A percentile compares a stretch with the other conserved stretches of the same genome.
Evolutionary conservation across 2,113 vertebrate genomes (phyloP).

Genomic region (Ia io): DNA sequence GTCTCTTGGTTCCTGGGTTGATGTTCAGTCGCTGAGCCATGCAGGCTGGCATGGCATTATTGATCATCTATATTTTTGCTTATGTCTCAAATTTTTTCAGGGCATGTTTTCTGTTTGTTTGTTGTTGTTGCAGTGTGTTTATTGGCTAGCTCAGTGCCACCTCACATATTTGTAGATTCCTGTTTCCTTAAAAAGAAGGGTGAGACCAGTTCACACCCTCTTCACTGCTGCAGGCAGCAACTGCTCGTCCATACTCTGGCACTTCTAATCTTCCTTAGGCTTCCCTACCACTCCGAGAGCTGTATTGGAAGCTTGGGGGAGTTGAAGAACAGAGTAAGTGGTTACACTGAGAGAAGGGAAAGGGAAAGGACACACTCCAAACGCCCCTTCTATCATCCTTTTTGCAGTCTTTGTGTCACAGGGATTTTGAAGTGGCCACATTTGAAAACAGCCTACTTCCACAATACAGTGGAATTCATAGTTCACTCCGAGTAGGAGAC

Average conservation of each 20-base stretch:
- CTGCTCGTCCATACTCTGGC: not conserved
- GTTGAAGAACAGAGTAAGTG: not conserved
- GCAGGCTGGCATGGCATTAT: not conserved
- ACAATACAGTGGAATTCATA: not conserved
- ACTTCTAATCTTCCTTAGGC: not conserved
- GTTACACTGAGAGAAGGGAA: not conserved
- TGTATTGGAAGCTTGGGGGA: not conserved
- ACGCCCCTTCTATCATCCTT: not conserved
- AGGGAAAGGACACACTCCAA: not conserved
- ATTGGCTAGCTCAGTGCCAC: not conserved
- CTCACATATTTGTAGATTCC: not conserved
- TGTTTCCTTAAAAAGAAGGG: constrained; percentile 9
- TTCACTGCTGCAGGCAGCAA: not conserved
- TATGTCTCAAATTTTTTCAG: not conserved
- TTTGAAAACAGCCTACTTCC: not conserved
- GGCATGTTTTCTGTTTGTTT: not conserved
- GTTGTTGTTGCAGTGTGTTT: not conserved
- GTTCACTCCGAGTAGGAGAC: not conserved
- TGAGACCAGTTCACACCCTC: not conserved
- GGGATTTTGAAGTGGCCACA: constrained; percentile 8
- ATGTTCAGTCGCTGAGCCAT: too few species aligned
- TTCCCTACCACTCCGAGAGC: not conserved
- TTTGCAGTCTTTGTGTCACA: not conserved
- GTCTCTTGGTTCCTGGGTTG: too few species aligned
- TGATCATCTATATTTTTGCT: not conserved